Conservation (phyloP, 2,888 invertebrate genomes). For the Acleris cristana region DNA sequence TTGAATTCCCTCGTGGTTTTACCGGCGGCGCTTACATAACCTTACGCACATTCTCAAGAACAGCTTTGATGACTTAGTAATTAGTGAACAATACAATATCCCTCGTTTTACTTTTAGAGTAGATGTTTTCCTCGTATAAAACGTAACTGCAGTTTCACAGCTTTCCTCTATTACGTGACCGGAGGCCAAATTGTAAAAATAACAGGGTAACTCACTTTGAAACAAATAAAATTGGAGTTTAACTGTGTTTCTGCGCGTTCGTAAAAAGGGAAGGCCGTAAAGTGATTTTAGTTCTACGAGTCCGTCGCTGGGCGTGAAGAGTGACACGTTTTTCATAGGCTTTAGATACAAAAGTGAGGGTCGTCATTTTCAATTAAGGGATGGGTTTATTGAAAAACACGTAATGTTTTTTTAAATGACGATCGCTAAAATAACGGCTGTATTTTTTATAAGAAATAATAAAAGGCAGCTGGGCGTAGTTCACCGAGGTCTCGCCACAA, state of each 20-base stretch:
- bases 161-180: slow-evolving; percentile 39
- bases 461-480: slow-evolving; percentile 29
- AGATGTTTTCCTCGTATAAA: slow-evolving; percentile 30
- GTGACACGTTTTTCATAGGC: slow-evolving; percentile 21
- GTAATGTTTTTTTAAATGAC: too few relatives aligned
- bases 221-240: slow-evolving; percentile 45
- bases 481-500: slow-evolving; percentile 58
- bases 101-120: slow-evolving; percentile 23
- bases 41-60: slow-evolving; percentile 21
- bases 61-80: slow-evolving; percentile 18
- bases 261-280: slow-evolving; percentile 49
- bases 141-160: slow-evolving; percentile 36
- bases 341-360: background rate
- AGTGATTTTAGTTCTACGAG: slow-evolving; percentile 46
- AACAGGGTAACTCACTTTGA: slow-evolving; percentile 37
- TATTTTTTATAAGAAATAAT: too few relatives aligned
- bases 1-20: slow-evolving; percentile 6
- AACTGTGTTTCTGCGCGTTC: slow-evolving; percentile 46
- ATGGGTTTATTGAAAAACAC: background rate
- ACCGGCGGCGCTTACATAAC: slow-evolving; percentile 21
- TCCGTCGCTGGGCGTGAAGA: slow-evolving; percentile 44
- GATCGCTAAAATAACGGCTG: too few relatives aligned
- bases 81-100: slow-evolving; percentile 34
- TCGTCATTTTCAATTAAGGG: slow-evolving; percentile 1
- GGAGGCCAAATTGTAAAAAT: slow-evolving; percentile 34